Base-by-base conservation (phyloP, 2,888 invertebrate species). In the Dasysyrphus albostriatus region DNA sequence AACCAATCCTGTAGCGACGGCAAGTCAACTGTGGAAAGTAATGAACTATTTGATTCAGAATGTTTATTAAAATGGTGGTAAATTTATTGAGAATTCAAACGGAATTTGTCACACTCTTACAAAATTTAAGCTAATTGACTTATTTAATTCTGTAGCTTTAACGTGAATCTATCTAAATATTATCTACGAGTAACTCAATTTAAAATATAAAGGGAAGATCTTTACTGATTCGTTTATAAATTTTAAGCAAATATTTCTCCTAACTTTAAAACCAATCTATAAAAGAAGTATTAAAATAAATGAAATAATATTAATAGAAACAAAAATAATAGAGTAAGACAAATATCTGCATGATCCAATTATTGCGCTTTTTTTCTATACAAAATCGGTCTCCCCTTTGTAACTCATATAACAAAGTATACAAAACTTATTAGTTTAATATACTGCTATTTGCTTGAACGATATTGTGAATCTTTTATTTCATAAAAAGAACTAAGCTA, bases 341-440 rank as follows among this genome's bases (percentile, higher is more conserved):
- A 82, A 76, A 70, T 82, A 82, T 82, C 82, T 77, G 76, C 76
- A 58, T 56, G 47, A 78, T 78, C 59, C 77, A 83, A 76, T 73
- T 61, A 76, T 73, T 67, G 77, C 77, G 83, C 67, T 67, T 65
- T 51, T 47, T 70, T 12, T 3, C 3, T 42, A 61, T 24, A 19
- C n/a, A 70, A 34, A 44, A 69, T 63, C 72, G 78, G 83, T 83
- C 83, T 83, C 83, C 83, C 83, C 83, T 77, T 34, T 69, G 24
- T 24, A 54, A 54, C 47, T 67, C 19, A 47, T 47, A 44, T 72
- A 49, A 67, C 10, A 12, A 47, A 34, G 54, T 29, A 32, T 14
- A 14, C 44, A 65, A 72, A 51, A 42, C 39, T 56, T 73, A 42
- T 67, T 12, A 8, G 19, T 61, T 61, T 19, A 39, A 61, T 61